Conservation (phyloP, 1,140 invertebrate genomes). For the Bombus confusus region DNA sequence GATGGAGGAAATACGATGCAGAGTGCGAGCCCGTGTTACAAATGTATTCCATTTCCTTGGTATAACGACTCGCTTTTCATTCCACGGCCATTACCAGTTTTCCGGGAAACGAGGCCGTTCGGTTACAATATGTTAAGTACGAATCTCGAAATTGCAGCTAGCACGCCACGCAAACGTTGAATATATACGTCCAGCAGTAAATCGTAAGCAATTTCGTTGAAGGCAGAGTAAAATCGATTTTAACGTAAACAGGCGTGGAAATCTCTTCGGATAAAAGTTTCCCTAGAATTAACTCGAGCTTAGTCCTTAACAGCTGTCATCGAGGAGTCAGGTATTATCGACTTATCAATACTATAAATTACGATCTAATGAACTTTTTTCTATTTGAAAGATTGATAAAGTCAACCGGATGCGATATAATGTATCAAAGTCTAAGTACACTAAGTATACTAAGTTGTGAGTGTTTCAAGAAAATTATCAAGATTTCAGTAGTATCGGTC, state of each 20-base stretch:
- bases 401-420: background rate
- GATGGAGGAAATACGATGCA: background rate
- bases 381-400: background rate
- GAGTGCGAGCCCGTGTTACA: background rate
- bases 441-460: too few relatives aligned
- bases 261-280: too few relatives aligned
- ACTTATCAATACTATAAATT: too few relatives aligned
- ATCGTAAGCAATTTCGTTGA: background rate
- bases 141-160: background rate
- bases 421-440: too few relatives aligned
- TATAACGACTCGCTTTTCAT: background rate
- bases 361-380: too few relatives aligned
- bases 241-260: background rate
- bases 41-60: conserved; percentile 6
- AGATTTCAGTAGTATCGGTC: background rate
- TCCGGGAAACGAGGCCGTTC: background rate
- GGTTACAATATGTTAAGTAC: background rate
- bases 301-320: too few relatives aligned
- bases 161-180: background rate
- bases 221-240: background rate
- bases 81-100: background rate
- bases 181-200: background rate
- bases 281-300: too few relatives aligned
- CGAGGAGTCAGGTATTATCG: too few relatives aligned
- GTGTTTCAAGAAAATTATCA: too few relatives aligned